Evolutionary conservation across 2,797 vertebrate genomes (phyloP), one percentile per base, ranked within the genome.

Genomic region (Sternarchorhynchus goeldii): DNA sequence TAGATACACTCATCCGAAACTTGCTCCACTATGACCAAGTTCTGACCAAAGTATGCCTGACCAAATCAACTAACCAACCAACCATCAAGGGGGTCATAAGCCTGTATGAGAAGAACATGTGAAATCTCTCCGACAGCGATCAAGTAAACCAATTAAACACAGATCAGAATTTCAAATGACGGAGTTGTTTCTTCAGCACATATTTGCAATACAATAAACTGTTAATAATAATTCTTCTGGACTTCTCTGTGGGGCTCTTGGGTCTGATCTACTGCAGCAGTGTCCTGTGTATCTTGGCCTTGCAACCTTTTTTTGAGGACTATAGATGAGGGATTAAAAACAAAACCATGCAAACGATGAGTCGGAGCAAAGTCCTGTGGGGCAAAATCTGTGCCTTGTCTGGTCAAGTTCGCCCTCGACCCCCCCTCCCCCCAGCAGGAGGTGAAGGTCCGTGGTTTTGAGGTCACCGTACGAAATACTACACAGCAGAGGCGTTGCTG

Each of bases 371-470:
- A 53, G 60, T 36, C 31, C 18, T 1, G 21, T 53, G 57, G 17
- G 25, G 8, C n/a, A 21, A 65, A 78, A 14, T 18, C 39, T 71
- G 25, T 45, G 21, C 41, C 34, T 25, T 29, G 20, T 16, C 39
- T 17, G 29, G 66, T 53, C 14, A 0, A 53, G 14, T 68, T 53
- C 66, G 50, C 65, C 50, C 65, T 17, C 25, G 1, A 25, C 25
- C 25, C 66, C 41, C 45, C 41, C 41, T 1, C 10, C 2, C 45
- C 45, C 45, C 45, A 14, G 8, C 45, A 50, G 53, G 20, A 50
- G 81, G 78, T 84, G 34, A 81, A 75, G 6, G 31, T 14, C 12
- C 45, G 45, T 85, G 78, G 75, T 32, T 85, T 83, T 75, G 67
- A 84, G 84, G 82, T 64, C 39, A 72, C 41, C 60, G 32, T 71